Evolutionary conservation across 1,140 invertebrate species (phyloP).

Genomic region (Heliothis virescens): DNA sequence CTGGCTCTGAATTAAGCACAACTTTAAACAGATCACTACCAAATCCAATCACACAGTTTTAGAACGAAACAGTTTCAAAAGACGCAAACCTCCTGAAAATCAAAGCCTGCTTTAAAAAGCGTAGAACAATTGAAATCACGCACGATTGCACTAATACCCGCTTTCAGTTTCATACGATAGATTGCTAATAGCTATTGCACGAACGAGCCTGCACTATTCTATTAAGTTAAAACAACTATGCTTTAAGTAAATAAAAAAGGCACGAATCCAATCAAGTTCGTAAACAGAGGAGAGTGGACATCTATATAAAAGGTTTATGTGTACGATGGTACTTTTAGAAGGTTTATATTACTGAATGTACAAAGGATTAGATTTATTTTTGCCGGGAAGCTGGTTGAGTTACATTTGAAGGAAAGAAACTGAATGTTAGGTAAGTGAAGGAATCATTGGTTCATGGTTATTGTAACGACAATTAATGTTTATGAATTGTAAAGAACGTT

Average conservation of each 20-base stretch:
- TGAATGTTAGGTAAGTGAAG: too few relatives aligned
- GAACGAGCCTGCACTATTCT: slow-evolving; percentile 38
- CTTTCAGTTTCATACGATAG: slow-evolving; percentile 48
- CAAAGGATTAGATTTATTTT: not conserved
- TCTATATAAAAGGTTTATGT: slow-evolving; percentile 59
- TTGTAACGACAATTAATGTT: too few relatives aligned
- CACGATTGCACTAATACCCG: slow-evolving; percentile 35
- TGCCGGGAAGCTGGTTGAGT: not conserved
- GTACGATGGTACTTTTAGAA: slow-evolving; percentile 20
- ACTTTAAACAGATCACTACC: not conserved
- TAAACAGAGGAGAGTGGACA: slow-evolving; percentile 67
- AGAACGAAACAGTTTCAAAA: not conserved
- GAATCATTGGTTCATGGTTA: too few relatives aligned
- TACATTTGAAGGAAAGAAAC: not conserved
- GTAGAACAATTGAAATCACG: slow-evolving; percentile 44
- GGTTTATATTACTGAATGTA: not conserved
- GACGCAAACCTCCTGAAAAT: slow-evolving; percentile 8
- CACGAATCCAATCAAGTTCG: slow-evolving; percentile 84
- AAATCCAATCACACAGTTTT: not conserved
- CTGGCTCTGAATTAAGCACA: too few relatives aligned
- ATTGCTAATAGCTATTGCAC: slow-evolving; percentile 46
- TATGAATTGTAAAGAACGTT: too few relatives aligned
- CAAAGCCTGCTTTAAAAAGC: slow-evolving; percentile 12
- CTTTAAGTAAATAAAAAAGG: slow-evolving; percentile 79
- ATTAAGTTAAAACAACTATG: slow-evolving; percentile 72